These are phyloP conservation scores for Pegea sp. DNA, from an alignment of 23 tunicate species.

Conservation along the genomic window DNA sequence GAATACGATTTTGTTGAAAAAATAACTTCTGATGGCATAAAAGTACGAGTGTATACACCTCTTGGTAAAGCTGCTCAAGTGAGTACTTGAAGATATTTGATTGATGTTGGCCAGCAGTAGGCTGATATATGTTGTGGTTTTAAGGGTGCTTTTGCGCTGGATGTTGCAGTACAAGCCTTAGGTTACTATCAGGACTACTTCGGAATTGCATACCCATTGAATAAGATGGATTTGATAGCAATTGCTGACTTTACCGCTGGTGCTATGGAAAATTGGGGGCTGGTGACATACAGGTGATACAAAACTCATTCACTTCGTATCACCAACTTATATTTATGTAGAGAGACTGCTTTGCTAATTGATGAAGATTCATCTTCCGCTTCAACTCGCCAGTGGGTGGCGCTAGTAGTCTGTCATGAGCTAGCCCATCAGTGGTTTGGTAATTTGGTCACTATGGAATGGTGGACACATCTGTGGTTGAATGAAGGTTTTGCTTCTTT, in stretches of 20 bases:
- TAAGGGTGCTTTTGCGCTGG: slow-evolving; percentile 65
- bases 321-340: too few species aligned
- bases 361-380: slow-evolving; percentile 77
- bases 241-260: slow-evolving; percentile 91
- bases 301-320: too few species aligned
- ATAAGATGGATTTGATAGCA: slow-evolving; percentile 91
- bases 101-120: too few species aligned
- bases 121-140: slow-evolving; percentile 2
- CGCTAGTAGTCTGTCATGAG: slow-evolving; percentile 90
- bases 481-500: slow-evolving; percentile 98
- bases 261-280: slow-evolving; percentile 99
- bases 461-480: slow-evolving; percentile 99
- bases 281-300: slow-evolving; percentile 88
- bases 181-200: slow-evolving; percentile 86
- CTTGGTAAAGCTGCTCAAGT: slow-evolving; percentile 58
- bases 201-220: slow-evolving; percentile 75
- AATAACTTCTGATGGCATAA: slow-evolving; percentile 21
- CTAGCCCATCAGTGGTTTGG: slow-evolving; percentile 99
- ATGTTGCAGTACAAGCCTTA: slow-evolving; percentile 58
- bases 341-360: slow-evolving; percentile 78
- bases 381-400: slow-evolving; percentile 83
- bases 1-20: slow-evolving; percentile 82
- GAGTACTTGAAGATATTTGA: too few species aligned
- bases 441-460: slow-evolving; percentile 99
- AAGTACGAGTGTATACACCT: slow-evolving; percentile 83